A percentile compares a stretch with the other conserved stretches of the same genome.
Conservation (phyloP, 2,113 vertebrate species). For the Polypterus bichir region DNA sequence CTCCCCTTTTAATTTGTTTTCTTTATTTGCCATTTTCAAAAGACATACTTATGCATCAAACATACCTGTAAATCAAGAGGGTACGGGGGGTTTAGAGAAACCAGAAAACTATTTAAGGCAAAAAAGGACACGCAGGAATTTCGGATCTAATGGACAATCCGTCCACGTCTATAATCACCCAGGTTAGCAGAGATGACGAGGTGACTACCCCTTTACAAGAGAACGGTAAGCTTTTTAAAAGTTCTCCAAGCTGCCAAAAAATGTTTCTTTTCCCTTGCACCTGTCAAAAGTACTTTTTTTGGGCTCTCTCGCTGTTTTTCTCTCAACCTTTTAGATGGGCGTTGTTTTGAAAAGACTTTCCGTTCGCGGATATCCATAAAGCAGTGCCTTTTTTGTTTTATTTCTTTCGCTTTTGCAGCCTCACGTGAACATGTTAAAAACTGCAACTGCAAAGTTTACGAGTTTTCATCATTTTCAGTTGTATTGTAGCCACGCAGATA, state of each 20-base stretch:
- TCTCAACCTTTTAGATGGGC: background rate
- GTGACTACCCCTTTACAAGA: slow-evolving; percentile 37
- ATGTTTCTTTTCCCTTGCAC: slow-evolving; percentile 19
- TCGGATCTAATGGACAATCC: slow-evolving; percentile 53
- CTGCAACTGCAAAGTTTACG: too few relatives aligned
- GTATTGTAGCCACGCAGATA: too few relatives aligned
- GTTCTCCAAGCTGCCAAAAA: slow-evolving; percentile 13
- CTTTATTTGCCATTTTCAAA: slow-evolving; percentile 5
- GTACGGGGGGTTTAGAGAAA: slow-evolving; percentile 10
- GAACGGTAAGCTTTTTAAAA: slow-evolving; percentile 39
- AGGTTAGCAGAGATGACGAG: slow-evolving; percentile 60
- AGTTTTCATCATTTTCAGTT: too few relatives aligned
- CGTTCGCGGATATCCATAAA: too few relatives aligned
- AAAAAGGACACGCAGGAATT: slow-evolving; percentile 26
- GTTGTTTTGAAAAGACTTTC: background rate
- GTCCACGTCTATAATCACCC: slow-evolving; percentile 56
- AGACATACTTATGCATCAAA: slow-evolving; percentile 1
- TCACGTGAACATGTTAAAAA: too few relatives aligned
- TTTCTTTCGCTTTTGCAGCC: too few relatives aligned
- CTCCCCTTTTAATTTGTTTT: slow-evolving; percentile 12
- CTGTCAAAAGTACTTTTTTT: slow-evolving; percentile 19
- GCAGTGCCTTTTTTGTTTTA: too few relatives aligned
- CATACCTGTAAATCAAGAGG: slow-evolving; percentile 17
- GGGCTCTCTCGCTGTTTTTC: too few relatives aligned
- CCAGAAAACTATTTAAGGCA: slow-evolving; percentile 22